phyloP scores from a whole-genome alignment of 2,113 vertebrate species.

The Trogon surrucura region DNA sequence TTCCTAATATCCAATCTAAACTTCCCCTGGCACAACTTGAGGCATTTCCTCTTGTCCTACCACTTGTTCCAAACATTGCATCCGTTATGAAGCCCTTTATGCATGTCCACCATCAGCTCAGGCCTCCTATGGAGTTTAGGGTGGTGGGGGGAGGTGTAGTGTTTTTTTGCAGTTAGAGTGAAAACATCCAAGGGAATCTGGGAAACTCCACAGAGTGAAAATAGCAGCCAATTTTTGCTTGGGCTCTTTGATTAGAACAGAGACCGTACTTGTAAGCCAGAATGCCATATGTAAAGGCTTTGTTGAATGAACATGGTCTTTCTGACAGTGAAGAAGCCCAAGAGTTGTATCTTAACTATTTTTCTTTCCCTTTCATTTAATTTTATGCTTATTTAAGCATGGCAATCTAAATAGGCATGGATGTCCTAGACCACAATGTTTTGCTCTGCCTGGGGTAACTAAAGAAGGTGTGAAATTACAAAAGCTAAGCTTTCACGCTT shows the following conservation, averaged over 20 bases:
- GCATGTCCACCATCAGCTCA: not conserved
- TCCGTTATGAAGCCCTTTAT: not conserved
- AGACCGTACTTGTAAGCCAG: not conserved
- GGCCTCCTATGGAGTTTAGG: not conserved
- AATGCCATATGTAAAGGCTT: not conserved
- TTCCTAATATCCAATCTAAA: too few species aligned
- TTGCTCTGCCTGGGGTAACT: not conserved
- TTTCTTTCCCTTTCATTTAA: not conserved
- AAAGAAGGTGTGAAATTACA: constrained; percentile 36
- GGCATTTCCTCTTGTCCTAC: too few species aligned
- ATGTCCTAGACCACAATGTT: not conserved
- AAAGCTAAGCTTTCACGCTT: not conserved
- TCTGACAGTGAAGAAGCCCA: not conserved
- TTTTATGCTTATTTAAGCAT: constrained; percentile 25
- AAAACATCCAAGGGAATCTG: not conserved
- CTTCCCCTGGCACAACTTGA: too few species aligned
- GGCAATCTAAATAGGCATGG: not conserved
- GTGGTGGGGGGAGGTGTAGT: too few species aligned
- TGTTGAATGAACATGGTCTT: not conserved
- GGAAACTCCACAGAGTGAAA: not conserved
- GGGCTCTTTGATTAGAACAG: not conserved
- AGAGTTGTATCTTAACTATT: not conserved
- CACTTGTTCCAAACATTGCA: not conserved
- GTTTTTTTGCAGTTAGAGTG: not conserved
- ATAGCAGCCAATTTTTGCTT: not conserved